Percentiles rank a stretch among this genome's conserved stretches.
Conservation (phyloP, 2,797 vertebrate genomes). For the Lateolabrax maculatus region DNA sequence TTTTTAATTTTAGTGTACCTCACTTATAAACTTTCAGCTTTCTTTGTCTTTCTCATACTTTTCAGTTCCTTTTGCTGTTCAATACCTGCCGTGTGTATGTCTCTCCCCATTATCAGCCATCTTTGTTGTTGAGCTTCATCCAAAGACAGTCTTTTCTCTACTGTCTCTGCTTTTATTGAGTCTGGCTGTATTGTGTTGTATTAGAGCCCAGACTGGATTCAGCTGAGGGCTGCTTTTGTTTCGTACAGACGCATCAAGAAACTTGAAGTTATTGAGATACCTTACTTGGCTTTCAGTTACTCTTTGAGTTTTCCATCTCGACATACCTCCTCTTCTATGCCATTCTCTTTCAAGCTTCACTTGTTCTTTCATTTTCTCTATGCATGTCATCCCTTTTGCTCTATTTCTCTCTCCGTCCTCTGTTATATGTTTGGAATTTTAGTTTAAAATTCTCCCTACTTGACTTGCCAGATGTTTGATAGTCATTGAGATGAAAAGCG, state of each 20-base stretch:
- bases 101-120: background rate
- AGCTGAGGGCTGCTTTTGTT: slow-evolving; percentile 25
- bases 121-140: slow-evolving; percentile 4
- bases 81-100: background rate
- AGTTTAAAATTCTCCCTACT: slow-evolving; percentile 30
- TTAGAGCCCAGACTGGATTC: slow-evolving; percentile 35
- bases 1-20: background rate
- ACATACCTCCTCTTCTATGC: slow-evolving; percentile 50
- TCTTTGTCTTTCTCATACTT: background rate
- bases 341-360: slow-evolving; percentile 67
- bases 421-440: slow-evolving; percentile 26
- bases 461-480: slow-evolving; percentile 36
- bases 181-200: slow-evolving; percentile 5
- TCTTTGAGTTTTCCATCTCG: slow-evolving; percentile 30
- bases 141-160: background rate
- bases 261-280: slow-evolving; percentile 20
- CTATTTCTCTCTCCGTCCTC: slow-evolving; percentile 11
- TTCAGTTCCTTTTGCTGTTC: background rate
- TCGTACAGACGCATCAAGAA: slow-evolving; percentile 19
- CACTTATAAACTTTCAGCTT: background rate
- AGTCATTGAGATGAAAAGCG: slow-evolving; percentile 48
- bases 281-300: slow-evolving; percentile 48
- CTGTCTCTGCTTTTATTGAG: slow-evolving; percentile 2
- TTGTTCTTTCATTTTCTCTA: slow-evolving; percentile 57
- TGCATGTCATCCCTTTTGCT: slow-evolving; percentile 7